Evolutionary conservation across 2,113 vertebrate genomes (phyloP), one percentile per base, ranked within the genome.

Genomic region (Catharus minimus): DNA sequence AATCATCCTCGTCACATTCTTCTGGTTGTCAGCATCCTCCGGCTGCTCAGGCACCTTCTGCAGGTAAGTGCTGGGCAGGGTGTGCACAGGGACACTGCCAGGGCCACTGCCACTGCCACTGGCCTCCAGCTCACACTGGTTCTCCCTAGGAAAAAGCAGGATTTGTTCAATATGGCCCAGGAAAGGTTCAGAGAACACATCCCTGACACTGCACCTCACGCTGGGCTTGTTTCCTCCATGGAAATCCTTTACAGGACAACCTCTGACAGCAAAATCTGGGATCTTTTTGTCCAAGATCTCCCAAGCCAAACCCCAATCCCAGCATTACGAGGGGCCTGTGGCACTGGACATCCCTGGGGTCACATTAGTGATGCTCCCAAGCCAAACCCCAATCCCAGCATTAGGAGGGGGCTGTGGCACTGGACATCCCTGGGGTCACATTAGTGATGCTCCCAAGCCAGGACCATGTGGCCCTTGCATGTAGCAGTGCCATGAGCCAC

Each of bases 21-120:
- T 98, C 97, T 99, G 98, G 94, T 99, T 99, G 95, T 99, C 99
- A 0, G 98, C 98, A 26, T 99, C 98, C 94, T 99, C 99, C 0
- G 97, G 97, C 83, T 97, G 98, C 58, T 98, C 98, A 0, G 97
- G 95, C 22, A 98, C 97, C 94, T 98, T 98, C 89, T 97, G 97
- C 15, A 96, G 96, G 22, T 95, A 97, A 4, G 97, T 97, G 87
- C 96, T 98, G 86, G 98, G 98, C 89, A 98, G 96, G 16, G 98
- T 81, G 28, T 96, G 97, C 61, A 94, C 88, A 0, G 97, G 96
- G 27, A 96, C 97, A 2, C 75, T 95, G 11, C 93, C 87, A 0
- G 97, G 96, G 28, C 93, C 97, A 1, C 84, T 95, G 52, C 82
- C 49, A 0, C 77, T 87, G 24, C 94, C 97, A 19, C 97, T 92